Evolutionary conservation across 1,140 invertebrate species (phyloP), one percentile per base, ranked within the genome.

Genomic region (Papilio polyxenes): DNA sequence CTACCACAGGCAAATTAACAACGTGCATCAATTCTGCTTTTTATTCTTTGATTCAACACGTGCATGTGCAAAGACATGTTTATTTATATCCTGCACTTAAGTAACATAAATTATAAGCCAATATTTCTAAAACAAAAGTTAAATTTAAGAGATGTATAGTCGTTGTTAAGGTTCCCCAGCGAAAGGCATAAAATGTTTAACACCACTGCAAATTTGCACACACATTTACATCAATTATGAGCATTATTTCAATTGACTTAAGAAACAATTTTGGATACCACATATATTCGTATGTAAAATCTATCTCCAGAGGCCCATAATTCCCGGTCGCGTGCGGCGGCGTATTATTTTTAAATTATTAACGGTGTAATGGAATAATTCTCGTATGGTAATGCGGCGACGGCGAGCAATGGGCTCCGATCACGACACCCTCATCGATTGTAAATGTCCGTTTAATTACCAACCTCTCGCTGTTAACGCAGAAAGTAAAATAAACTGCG

Each of bases 331-430:
- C 90, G 90, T 90, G 90, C 84, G 85, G 80, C 82, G 85, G 85
- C 87, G 85, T 89, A 91, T 91, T 89, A 90, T 91, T 91, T 91
- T 91, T 89, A 90, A 91, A 91, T 91, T 91, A 91, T 91, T 91
- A 91, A 88, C 87, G 83, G 85, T 86, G 88, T 89, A 91, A 88
- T 91, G 88, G 86, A 90, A 91, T 91, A 89, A 91, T 88, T 91
- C 85, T 83, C 86, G 88, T 91, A 91, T 91, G 89, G 84, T 90
- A 91, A 91, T 91, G 87, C 77, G 65, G 84, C 77, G 65, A 83
- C 49, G 49, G 56, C 84, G 86, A 91, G 81, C 83, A 89, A 91
- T 87, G 86, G 83, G 77, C 84, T 62, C 59, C 74, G 81, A 87
- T 86, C 89, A 91, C 89, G 89, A 84, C 83, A 89, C 51, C 62